These are phyloP conservation scores for Temnothorax rugatulus DNA, from an alignment of 2,888 invertebrate species.

Conservation along the genomic window DNA sequence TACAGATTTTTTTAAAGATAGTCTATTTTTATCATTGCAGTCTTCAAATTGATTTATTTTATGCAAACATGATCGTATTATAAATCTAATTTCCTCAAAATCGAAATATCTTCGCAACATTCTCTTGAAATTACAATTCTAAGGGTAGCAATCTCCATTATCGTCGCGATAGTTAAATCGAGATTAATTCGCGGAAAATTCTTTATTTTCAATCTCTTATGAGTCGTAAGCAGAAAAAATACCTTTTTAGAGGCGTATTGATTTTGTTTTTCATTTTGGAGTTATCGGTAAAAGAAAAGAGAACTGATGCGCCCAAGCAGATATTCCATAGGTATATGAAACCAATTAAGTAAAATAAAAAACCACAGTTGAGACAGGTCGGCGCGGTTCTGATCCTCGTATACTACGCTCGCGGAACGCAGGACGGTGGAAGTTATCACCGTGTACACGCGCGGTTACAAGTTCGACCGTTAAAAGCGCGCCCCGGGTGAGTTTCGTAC, in stretches of 20 bases:
- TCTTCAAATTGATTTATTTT: background rate
- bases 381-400: constrained; percentile 36
- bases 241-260: background rate
- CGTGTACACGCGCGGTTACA: constrained; percentile 64
- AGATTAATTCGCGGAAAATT: background rate
- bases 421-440: constrained; percentile 53
- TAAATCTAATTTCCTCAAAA: background rate
- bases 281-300: background rate
- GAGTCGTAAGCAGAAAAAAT: background rate
- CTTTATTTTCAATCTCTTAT: background rate
- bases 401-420: constrained; percentile 29
- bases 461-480: constrained; percentile 58
- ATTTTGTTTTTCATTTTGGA: background rate
- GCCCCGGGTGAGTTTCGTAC: constrained; percentile 72
- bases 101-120: background rate
- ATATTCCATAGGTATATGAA: constrained; percentile 3
- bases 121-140: background rate
- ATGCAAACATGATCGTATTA: background rate
- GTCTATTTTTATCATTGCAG: background rate
- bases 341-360: constrained; percentile 35
- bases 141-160: background rate
- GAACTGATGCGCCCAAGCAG: background rate
- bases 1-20: background rate
- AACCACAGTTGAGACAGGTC: constrained; percentile 19
- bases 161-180: background rate